These are phyloP conservation scores for Neosalanx taihuensis DNA, from an alignment of 2,797 vertebrate species.

Conservation along the genomic window DNA sequence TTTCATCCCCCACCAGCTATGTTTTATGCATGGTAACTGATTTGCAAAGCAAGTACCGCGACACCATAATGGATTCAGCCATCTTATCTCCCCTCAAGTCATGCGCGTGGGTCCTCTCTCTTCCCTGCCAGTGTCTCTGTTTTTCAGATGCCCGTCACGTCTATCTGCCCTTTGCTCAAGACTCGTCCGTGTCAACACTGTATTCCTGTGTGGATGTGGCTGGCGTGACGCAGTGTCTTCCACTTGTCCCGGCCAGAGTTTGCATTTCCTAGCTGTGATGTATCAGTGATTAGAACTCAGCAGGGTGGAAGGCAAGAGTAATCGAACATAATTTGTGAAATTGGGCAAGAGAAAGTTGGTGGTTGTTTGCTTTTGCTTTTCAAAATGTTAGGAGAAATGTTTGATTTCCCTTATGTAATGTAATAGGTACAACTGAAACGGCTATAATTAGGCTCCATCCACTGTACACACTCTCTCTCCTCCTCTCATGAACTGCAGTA, in stretches of 20 bases:
- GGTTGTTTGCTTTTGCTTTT: constrained; percentile 32
- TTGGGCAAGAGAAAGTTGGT: neutral
- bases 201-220: constrained; percentile 68
- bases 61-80: constrained; percentile 47
- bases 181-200: constrained; percentile 72
- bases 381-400: constrained; percentile 31
- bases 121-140: constrained; percentile 44
- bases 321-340: constrained; percentile 33
- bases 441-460: constrained; percentile 60
- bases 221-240: constrained; percentile 57
- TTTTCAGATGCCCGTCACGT: constrained; percentile 71
- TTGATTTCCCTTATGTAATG: constrained; percentile 47
- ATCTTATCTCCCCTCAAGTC: constrained; percentile 33
- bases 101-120: constrained; percentile 42
- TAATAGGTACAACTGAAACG: constrained; percentile 42
- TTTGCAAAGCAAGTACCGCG: constrained; percentile 46
- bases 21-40: constrained; percentile 64
- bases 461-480: constrained; percentile 12
- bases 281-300: constrained; percentile 54
- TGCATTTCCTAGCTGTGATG: constrained; percentile 33
- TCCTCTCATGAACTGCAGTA: constrained; percentile 23
- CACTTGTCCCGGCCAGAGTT: constrained; percentile 33
- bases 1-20: constrained; percentile 27
- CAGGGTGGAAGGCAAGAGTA: constrained; percentile 53
- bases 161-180: constrained; percentile 76